A percentile compares a stretch with the other conserved stretches of the same genome.
These are phyloP conservation scores for Dinocampus coccinellae DNA, from an alignment of 2,888 invertebrate genomes.

Conservation along the genomic window DNA sequence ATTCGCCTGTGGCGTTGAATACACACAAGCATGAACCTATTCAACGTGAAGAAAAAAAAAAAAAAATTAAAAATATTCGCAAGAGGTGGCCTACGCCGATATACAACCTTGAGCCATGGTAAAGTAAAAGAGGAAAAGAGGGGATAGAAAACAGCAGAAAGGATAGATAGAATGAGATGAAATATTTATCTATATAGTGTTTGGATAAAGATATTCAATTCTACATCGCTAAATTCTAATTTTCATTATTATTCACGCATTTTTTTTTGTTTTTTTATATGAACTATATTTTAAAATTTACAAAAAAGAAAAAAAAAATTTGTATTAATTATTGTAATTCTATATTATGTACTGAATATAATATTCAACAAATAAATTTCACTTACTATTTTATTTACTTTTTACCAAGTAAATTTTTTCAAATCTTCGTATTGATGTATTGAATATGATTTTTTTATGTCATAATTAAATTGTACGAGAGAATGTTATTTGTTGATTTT, in stretches of 20 bases:
- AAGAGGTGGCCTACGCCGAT: conserved; percentile 23
- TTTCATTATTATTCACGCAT: too few species aligned
- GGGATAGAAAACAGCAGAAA: too few species aligned
- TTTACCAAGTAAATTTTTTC: too few species aligned
- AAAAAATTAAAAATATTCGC: conserved; percentile 37
- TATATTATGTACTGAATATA: too few species aligned
- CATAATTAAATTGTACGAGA: too few species aligned
- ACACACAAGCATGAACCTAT: conserved; percentile 38
- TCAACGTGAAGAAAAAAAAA: conserved; percentile 33
- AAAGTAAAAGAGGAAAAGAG: conserved; percentile 25
- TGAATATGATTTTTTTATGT: too few species aligned
- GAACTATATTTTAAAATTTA: too few species aligned
- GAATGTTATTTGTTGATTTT: too few species aligned
- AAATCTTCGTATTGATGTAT: neutral
- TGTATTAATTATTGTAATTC: neutral
- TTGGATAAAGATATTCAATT: neutral
- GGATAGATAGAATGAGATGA: conserved; percentile 9
- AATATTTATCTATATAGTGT: neutral
- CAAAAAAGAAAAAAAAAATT: too few species aligned
- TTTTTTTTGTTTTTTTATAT: too few species aligned
- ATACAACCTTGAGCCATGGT: conserved; percentile 16
- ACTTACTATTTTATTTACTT: too few species aligned
- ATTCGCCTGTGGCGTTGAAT: conserved; percentile 49
- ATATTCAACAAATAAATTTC: too few species aligned
- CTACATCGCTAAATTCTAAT: neutral